These are phyloP conservation scores for Plusia festucae DNA, from an alignment of 2,888 invertebrate species.

Conservation along the genomic window DNA sequence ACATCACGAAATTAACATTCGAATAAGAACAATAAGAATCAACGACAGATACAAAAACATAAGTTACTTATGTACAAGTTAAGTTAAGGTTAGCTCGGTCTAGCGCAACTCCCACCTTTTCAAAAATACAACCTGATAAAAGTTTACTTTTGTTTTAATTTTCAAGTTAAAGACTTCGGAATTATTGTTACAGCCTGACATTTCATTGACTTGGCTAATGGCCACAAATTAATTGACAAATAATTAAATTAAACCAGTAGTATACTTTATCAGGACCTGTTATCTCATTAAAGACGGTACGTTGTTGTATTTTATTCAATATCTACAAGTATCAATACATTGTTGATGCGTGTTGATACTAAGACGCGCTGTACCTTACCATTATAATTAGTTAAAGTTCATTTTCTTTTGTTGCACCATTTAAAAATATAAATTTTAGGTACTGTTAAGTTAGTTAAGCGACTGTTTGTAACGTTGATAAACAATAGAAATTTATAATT, in stretches of 20 bases:
- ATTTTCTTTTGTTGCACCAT: conserved; percentile 64
- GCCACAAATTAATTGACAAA: background rate
- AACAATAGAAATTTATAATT: conserved; percentile 61
- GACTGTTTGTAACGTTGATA: conserved; percentile 79
- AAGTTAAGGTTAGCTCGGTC: conserved; percentile 70
- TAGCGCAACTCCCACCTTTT: conserved; percentile 77
- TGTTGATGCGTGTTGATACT: conserved; percentile 58
- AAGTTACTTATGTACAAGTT: conserved; percentile 78
- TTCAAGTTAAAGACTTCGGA: conserved; percentile 17
- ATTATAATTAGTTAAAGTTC: conserved; percentile 62
- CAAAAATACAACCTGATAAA: conserved; percentile 46
- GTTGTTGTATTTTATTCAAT: conserved; percentile 55
- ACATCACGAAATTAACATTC: conserved; percentile 66
- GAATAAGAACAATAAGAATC: conserved; percentile 74
- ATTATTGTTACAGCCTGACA: conserved; percentile 1
- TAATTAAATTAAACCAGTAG: conserved; percentile 26
- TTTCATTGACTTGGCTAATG: conserved; percentile 8
- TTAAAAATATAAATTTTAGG: conserved; percentile 64
- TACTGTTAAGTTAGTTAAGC: conserved; percentile 84
- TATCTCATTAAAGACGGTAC: conserved; percentile 45
- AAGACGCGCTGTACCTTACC: conserved; percentile 67
- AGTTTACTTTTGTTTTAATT: conserved; percentile 26
- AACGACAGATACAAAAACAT: conserved; percentile 73
- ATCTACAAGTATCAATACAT: conserved; percentile 61
- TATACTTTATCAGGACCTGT: conserved; percentile 43